Evolutionary conservation across 2,113 vertebrate species (phyloP).

Genomic region (Crotalus viridis): DNA sequence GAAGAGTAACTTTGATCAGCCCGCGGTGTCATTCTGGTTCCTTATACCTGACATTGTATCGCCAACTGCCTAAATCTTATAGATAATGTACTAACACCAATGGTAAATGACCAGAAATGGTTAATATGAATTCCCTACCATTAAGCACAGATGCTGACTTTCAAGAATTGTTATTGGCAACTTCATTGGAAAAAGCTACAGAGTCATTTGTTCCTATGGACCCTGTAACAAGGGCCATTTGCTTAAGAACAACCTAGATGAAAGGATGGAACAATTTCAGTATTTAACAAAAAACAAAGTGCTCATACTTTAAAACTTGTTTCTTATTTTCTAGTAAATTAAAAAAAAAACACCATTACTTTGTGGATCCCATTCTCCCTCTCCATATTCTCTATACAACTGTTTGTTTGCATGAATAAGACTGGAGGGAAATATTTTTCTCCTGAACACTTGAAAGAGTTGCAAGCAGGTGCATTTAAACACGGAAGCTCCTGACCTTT

Average conservation of each 20-base stretch:
- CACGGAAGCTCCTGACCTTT: background rate
- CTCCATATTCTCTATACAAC: background rate
- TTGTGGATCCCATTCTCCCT: conserved; percentile 17
- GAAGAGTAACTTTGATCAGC: background rate
- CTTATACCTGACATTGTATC: background rate
- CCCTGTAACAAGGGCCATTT: background rate
- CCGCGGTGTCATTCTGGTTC: background rate
- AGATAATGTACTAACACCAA: background rate
- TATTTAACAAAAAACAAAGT: background rate
- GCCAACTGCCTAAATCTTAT: background rate
- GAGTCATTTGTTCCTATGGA: background rate
- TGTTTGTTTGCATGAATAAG: conserved; percentile 12
- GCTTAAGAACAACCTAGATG: background rate
- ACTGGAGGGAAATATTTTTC: background rate
- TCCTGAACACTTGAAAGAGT: background rate
- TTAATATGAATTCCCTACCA: background rate
- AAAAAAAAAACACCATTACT: background rate
- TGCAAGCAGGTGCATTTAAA: conserved; percentile 23
- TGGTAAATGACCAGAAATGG: background rate
- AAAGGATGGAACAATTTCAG: background rate
- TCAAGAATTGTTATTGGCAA: background rate
- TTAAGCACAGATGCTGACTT: background rate
- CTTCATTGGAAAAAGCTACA: background rate
- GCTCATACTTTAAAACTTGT: conserved; percentile 15
- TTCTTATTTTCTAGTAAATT: conserved; percentile 26